Base-by-base conservation (phyloP, 2,797 vertebrate species). In the Rousettus madagascariensis region DNA sequence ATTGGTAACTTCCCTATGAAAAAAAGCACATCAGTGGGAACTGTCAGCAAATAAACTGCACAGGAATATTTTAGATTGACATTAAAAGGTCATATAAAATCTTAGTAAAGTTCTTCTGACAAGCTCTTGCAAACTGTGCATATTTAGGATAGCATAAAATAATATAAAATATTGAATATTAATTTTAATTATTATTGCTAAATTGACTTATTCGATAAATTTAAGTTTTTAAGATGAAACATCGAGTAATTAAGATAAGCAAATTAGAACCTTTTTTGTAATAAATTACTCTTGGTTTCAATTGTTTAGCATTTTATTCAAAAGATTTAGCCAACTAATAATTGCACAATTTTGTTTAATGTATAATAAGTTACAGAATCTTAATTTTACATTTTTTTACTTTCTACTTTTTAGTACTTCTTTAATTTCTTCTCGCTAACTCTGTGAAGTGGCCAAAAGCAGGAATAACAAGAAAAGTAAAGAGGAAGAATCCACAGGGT, bases 401-500 rank as follows among this genome's bases (percentile, higher is more conserved):
- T 68, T 88, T 69, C 36, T 66, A 36, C 15, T 87, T 91, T 94
- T 94, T 71, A 83, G 61, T 26, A 77, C 24, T 96, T 91, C 55
- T 94, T 82, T 68, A 71, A 61, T 87, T 96, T 96, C 63, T 93
- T 80, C 43, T 75, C 38, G n/a, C 66, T 86, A 93, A 71, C 61
- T 91, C 84, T 94, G 51, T 88, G 57, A 94, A 88, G 51, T 90
- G 66, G 93, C 93, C 93, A 91, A 96, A 97, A 95, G 41, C 57
- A 92, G 28, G 28, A 11, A 72, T 63, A 66, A 94, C 83, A 41
- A 85, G 43, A 19, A 74, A 90, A 41, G 57, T 2, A n/a, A 80
- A 93, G 68, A 91, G 74, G 38, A 80, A 86, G 88, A 94, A 97
- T 77, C 90, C 93, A 96, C 87, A 94, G 94, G 96, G 90, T 95